Evolutionary conservation across 2,113 vertebrate genomes (phyloP).

Genomic region (Platichthys flesus): DNA sequence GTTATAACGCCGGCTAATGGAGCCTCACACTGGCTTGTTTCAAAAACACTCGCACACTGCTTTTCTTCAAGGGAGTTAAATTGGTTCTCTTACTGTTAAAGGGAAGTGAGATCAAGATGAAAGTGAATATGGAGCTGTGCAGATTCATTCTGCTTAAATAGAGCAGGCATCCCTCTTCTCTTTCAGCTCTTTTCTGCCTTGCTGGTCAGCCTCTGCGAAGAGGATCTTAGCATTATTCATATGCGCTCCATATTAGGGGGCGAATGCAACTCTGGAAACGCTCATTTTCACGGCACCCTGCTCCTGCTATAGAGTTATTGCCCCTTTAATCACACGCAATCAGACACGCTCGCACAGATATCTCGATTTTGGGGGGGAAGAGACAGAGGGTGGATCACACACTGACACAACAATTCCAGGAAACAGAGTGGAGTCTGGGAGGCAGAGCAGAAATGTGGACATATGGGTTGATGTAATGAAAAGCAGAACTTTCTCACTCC

Average conservation of each 20-base stretch:
- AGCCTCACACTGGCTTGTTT: not conserved
- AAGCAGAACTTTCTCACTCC: conserved; percentile 77
- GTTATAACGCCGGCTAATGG: conserved; percentile 17
- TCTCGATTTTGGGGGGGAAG: conserved; percentile 42
- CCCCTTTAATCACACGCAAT: conserved; percentile 47
- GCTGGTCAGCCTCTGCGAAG: conserved; percentile 38
- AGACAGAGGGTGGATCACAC: conserved; percentile 51
- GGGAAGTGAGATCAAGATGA: conserved; percentile 37
- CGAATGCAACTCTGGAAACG: conserved; percentile 39
- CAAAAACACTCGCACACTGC: conserved; percentile 6
- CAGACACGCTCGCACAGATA: conserved; percentile 46
- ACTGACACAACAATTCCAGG: conserved; percentile 76
- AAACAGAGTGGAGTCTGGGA: conserved; percentile 65
- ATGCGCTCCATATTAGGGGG: conserved; percentile 25
- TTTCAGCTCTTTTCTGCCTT: conserved; percentile 34
- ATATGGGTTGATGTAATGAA: conserved; percentile 79
- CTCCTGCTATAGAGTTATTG: conserved; percentile 31
- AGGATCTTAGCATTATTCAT: conserved; percentile 37
- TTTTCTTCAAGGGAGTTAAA: conserved; percentile 40
- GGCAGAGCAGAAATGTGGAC: conserved; percentile 68
- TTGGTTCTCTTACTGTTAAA: conserved; percentile 11
- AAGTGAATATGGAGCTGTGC: conserved; percentile 29
- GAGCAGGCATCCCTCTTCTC: not conserved
- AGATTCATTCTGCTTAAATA: conserved; percentile 21
- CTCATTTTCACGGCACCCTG: conserved; percentile 27